Evolutionary conservation across 2,888 invertebrate genomes (phyloP).

Genomic region (Limnephilus auricula): DNA sequence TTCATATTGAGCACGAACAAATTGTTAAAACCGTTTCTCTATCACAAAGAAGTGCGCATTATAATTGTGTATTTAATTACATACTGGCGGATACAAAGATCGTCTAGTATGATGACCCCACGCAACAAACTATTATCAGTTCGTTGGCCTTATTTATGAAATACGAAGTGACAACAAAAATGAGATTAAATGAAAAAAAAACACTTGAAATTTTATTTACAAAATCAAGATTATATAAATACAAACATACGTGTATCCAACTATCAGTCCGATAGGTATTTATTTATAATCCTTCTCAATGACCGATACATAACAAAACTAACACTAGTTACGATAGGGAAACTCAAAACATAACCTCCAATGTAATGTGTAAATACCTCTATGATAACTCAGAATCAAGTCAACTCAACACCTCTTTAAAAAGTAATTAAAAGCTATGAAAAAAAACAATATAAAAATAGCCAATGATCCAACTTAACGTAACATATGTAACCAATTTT

Average conservation of each 20-base stretch:
- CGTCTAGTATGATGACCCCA: neutral
- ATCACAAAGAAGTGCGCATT: neutral
- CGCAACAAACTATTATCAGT: neutral
- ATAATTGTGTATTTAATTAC: neutral
- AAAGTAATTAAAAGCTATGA: too few species aligned
- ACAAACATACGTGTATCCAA: neutral
- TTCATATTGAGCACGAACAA: too few species aligned
- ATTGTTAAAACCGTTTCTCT: neutral
- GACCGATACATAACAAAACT: neutral
- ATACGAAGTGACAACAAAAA: neutral
- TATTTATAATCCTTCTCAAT: neutral
- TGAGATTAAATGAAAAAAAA: neutral
- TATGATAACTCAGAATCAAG: too few species aligned
- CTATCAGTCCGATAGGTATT: too few species aligned
- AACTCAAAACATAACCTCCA: too few species aligned
- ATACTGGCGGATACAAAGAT: neutral
- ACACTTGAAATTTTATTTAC: neutral
- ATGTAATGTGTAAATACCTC: too few species aligned
- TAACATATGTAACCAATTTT: too few species aligned
- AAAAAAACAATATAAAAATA: too few species aligned
- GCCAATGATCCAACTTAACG: too few species aligned
- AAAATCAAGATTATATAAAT: neutral
- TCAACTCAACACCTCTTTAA: too few species aligned
- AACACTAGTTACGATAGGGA: too few species aligned
- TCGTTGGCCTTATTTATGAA: neutral